A percentile compares a stretch with the other conserved stretches of the same genome.
These are phyloP conservation scores for Columba livia DNA, from an alignment of 2,113 vertebrate genomes.

Conservation along the genomic window DNA sequence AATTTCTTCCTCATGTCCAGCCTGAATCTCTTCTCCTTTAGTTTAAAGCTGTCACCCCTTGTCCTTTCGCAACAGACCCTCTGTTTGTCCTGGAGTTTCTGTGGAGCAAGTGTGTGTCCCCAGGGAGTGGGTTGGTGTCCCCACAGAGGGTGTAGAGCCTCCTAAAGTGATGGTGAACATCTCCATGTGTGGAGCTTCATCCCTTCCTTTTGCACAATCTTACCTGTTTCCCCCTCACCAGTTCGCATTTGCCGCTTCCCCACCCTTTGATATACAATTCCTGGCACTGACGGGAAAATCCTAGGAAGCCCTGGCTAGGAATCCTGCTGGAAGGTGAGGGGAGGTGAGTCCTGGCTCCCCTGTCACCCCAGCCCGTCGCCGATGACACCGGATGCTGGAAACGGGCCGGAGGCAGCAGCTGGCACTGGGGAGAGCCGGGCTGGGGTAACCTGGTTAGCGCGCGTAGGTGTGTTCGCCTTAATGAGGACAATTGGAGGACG, in stretches of 20 bases:
- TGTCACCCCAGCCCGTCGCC: neutral
- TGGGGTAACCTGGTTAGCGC: neutral
- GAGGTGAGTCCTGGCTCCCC: neutral
- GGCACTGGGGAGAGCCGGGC: fast-evolving
- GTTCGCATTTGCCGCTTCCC: neutral
- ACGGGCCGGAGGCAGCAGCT: neutral
- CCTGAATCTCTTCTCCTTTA: no score
- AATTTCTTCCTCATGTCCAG: no score
- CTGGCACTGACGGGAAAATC: neutral
- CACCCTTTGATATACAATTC: fast-evolving
- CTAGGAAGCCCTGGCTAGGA: neutral
- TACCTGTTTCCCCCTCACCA: neutral
- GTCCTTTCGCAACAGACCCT: neutral
- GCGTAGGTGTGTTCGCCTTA: neutral
- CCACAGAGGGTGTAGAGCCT: neutral
- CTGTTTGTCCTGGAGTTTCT: neutral
- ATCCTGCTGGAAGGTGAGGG: neutral
- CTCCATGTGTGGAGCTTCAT: neutral
- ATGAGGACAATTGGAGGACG: slow-evolving; percentile 1
- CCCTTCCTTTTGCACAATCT: neutral
- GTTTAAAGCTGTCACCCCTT: no score
- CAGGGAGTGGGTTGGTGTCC: neutral
- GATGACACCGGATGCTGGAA: neutral
- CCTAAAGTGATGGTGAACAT: neutral
- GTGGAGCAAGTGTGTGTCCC: fast-evolving